Conservation (phyloP, 2,113 vertebrate species). For the Phrynosoma blainvillii region DNA sequence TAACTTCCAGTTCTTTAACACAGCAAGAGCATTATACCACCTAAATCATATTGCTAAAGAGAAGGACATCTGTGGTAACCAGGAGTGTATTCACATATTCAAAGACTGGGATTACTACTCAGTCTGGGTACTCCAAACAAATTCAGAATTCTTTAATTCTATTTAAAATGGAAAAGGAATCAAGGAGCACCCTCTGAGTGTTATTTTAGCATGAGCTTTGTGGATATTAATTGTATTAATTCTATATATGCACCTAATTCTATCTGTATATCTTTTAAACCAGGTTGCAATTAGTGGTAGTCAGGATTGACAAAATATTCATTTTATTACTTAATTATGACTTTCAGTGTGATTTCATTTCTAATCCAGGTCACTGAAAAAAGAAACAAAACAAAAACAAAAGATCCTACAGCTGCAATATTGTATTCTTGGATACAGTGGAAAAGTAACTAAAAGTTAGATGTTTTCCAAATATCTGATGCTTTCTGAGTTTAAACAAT, state of each 20-base stretch:
- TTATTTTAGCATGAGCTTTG: no score
- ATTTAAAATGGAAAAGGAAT: no score
- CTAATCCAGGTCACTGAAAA: background rate
- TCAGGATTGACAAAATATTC: no score
- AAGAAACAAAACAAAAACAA: no score
- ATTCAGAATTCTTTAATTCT: background rate
- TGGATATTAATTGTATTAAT: no score
- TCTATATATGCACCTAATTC: no score
- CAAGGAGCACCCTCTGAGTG: no score
- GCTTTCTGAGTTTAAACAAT: background rate
- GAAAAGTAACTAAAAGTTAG: background rate
- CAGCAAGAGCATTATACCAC: no score
- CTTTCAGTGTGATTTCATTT: background rate
- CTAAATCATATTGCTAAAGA: no score
- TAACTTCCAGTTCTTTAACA: no score
- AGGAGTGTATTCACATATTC: background rate
- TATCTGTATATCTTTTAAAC: background rate
- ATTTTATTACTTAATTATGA: background rate
- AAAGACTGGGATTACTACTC: no score
- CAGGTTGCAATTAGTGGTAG: background rate
- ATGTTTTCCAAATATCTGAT: background rate
- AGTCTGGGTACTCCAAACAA: background rate
- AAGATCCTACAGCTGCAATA: background rate
- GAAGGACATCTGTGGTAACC: background rate
- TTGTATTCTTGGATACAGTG: background rate